These are phyloP conservation scores for Sebastes variabilis DNA, from an alignment of 2,797 vertebrate species.

Conservation along the genomic window DNA sequence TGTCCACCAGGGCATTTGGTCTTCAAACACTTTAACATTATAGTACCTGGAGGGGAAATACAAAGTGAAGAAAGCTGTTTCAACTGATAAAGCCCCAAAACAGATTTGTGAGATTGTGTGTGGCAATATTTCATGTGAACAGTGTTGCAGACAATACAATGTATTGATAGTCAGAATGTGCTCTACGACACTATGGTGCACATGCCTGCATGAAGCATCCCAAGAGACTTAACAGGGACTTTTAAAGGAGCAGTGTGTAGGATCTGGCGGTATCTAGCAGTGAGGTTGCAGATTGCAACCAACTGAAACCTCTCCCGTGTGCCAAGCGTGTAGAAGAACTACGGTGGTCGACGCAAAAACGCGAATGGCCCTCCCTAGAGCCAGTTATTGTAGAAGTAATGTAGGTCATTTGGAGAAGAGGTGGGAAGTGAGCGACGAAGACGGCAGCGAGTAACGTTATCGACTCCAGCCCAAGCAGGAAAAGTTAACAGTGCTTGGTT, in stretches of 20 bases:
- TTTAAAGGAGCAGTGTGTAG: too few species aligned
- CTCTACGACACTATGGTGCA: neutral
- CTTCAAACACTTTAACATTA: neutral
- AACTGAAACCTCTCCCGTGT: neutral
- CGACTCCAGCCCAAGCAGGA: too few species aligned
- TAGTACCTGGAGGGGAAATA: constrained; percentile 16
- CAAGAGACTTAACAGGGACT: neutral
- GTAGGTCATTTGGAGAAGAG: too few species aligned
- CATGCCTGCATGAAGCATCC: neutral
- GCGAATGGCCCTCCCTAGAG: neutral
- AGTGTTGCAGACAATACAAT: neutral
- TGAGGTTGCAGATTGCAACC: neutral
- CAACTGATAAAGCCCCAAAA: constrained; percentile 10
- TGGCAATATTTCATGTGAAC: neutral
- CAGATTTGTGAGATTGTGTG: neutral
- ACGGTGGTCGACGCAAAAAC: accelerated
- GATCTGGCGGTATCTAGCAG: too few species aligned
- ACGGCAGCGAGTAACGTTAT: too few species aligned
- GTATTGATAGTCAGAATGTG: neutral
- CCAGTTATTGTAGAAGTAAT: too few species aligned
- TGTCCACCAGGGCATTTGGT: neutral
- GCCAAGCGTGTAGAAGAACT: neutral
- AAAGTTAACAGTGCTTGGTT: too few species aligned
- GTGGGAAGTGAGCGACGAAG: too few species aligned
- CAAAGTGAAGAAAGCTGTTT: constrained; percentile 1